These are phyloP conservation scores for Cenopis cana DNA, from an alignment of 2,888 invertebrate genomes.

Conservation along the genomic window DNA sequence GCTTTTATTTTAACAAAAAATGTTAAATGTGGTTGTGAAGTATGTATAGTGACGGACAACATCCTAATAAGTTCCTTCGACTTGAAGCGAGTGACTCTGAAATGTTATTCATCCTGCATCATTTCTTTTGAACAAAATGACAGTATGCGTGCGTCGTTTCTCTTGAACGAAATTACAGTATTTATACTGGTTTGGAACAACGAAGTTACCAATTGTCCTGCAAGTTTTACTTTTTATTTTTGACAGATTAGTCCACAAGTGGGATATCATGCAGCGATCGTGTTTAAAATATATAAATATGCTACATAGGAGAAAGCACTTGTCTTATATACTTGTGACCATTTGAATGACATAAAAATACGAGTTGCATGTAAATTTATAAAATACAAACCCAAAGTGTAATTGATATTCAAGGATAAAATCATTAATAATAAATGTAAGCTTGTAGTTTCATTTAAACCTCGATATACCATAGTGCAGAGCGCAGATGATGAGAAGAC, in stretches of 20 bases:
- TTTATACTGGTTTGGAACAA: slow-evolving; percentile 54
- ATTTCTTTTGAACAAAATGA: slow-evolving; percentile 26
- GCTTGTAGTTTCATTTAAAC: slow-evolving; percentile 55
- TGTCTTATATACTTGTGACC: slow-evolving; percentile 40
- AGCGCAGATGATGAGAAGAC: no score
- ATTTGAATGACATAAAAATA: slow-evolving; percentile 51
- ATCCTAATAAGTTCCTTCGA: slow-evolving; percentile 66
- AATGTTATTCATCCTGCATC: slow-evolving; percentile 72
- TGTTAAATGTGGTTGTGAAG: slow-evolving; percentile 78
- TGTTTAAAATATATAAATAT: slow-evolving; percentile 54
- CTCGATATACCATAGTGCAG: neutral
- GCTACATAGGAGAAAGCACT: slow-evolving; percentile 41
- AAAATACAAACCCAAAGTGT: slow-evolving; percentile 71
- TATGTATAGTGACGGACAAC: slow-evolving; percentile 66
- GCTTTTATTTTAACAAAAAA: slow-evolving; percentile 56
- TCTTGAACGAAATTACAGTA: slow-evolving; percentile 33
- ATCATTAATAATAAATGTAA: slow-evolving; percentile 79
- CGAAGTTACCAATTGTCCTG: slow-evolving; percentile 49
- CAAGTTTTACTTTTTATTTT: slow-evolving; percentile 38
- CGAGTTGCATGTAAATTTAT: slow-evolving; percentile 71
- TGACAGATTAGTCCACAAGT: slow-evolving; percentile 45
- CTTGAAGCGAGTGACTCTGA: slow-evolving; percentile 67
- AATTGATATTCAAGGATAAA: slow-evolving; percentile 80
- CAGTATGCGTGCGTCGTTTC: slow-evolving; percentile 28
- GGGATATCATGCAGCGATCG: slow-evolving; percentile 47